Evolutionary conservation across 2,888 invertebrate genomes (phyloP).

Genomic region (Parnassius smintheus): DNA sequence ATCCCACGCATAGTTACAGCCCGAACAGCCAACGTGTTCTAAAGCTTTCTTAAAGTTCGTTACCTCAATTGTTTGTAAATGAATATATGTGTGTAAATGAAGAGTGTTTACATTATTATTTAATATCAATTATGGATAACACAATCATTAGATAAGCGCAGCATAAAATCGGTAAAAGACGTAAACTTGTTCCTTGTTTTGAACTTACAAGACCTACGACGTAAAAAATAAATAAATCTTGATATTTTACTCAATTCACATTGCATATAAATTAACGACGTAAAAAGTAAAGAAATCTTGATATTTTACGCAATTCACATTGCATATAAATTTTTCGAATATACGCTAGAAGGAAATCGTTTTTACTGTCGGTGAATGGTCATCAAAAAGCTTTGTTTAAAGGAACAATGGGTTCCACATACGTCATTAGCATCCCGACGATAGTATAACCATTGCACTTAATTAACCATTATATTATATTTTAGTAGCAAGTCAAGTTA

Average conservation of each 20-base stretch:
- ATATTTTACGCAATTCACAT: too few relatives aligned
- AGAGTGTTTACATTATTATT: not conserved
- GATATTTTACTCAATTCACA: too few relatives aligned
- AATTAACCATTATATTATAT: slow-evolving; percentile 4
- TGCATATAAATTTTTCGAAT: too few relatives aligned
- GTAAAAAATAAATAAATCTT: too few relatives aligned
- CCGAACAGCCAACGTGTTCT: slow-evolving; percentile 12
- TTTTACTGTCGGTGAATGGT: slow-evolving; percentile 6
- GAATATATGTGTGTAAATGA: not conserved
- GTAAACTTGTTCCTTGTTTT: not conserved
- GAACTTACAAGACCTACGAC: not conserved
- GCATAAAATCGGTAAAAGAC: not conserved
- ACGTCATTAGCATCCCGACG: slow-evolving; percentile 24
- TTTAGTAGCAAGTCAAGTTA: slow-evolving; percentile 8
- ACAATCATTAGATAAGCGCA: slow-evolving; percentile 4
- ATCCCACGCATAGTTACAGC: slow-evolving; percentile 13
- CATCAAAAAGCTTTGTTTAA: slow-evolving; percentile 3
- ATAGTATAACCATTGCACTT: not conserved
- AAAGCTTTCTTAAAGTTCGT: not conserved
- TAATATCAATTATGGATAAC: slow-evolving; percentile 6
- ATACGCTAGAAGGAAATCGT: not conserved
- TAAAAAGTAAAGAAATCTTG: too few relatives aligned
- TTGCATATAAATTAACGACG: too few relatives aligned
- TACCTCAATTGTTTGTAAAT: slow-evolving; percentile 16
- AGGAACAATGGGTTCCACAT: slow-evolving; percentile 31